Evolutionary conservation across 1,140 invertebrate species (phyloP).

Genomic region (Acromyrmex heyeri): DNA sequence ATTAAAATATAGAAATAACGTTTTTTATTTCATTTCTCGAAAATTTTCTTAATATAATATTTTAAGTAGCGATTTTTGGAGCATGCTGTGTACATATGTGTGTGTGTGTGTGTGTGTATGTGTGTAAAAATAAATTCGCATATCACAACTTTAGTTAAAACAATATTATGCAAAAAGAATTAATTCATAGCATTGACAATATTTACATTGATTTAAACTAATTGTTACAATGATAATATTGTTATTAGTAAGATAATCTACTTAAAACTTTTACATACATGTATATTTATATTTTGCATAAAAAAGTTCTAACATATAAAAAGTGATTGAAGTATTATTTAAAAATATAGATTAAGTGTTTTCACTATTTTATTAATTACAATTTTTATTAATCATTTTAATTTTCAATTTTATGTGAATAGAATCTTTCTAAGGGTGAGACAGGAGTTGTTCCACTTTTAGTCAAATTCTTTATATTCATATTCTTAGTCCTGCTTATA

Average conservation of each 20-base stretch:
- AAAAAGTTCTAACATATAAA: background rate
- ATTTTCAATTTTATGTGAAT: slow-evolving; percentile 17
- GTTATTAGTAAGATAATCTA: background rate
- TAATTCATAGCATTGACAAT: background rate
- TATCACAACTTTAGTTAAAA: background rate
- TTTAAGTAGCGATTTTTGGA: no score
- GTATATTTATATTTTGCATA: background rate
- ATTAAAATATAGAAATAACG: no score
- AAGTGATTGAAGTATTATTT: background rate
- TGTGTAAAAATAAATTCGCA: background rate
- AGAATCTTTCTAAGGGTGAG: slow-evolving; percentile 76
- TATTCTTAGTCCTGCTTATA: slow-evolving; percentile 77
- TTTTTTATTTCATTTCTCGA: no score
- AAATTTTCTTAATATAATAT: no score
- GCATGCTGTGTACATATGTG: no score
- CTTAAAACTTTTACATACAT: background rate
- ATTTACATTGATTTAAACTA: no score
- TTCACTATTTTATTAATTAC: background rate
- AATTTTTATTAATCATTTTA: background rate
- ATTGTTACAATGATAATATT: background rate
- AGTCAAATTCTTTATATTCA: slow-evolving; percentile 73
- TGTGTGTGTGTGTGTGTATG: no score
- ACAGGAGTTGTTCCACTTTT: slow-evolving; percentile 67
- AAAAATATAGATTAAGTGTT: background rate
- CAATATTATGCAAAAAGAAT: background rate